phyloP scores from a whole-genome alignment of 2,113 vertebrate genomes.

The Perca schrenkii region DNA sequence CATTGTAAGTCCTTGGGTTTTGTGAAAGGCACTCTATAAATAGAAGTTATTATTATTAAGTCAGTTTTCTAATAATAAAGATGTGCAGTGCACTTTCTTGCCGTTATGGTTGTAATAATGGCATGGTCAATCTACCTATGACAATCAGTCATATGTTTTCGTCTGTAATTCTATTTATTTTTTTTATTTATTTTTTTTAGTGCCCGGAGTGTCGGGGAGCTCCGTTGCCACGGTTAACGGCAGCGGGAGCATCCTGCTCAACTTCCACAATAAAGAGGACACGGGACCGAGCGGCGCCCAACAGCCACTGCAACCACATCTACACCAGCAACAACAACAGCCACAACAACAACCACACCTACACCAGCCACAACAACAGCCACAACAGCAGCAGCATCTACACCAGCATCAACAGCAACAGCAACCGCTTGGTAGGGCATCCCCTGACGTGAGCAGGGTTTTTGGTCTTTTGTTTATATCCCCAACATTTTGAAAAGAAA shows the following conservation, averaged over 20 bases:
- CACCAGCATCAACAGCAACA: conserved; percentile 23
- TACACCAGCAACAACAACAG: conserved; percentile 25
- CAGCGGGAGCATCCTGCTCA: conserved; percentile 77
- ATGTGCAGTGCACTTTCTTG: neutral
- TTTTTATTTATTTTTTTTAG: conserved; percentile 28
- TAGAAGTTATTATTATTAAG: neutral
- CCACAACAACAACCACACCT: conserved; percentile 1
- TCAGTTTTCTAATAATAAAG: neutral
- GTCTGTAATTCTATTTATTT: accelerated
- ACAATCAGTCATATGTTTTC: neutral
- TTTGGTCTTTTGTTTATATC: neutral
- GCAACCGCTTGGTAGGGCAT: conserved; percentile 59
- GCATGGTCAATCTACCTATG: too few species aligned
- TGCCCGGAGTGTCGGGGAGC: conserved; percentile 63
- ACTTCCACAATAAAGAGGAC: conserved; percentile 77
- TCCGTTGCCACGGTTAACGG: conserved; percentile 64
- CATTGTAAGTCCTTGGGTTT: conserved; percentile 46
- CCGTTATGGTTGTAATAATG: neutral
- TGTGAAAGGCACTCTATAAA: too few species aligned
- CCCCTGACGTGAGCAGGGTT: neutral
- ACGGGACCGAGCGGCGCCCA: conserved; percentile 54
- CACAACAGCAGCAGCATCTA: neutral
- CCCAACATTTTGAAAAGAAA: neutral
- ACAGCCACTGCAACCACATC: conserved; percentile 41
- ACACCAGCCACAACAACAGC: conserved; percentile 24